Base-by-base conservation (phyloP, 1,140 invertebrate species). In the Venustaconcha ellipsiformis region DNA sequence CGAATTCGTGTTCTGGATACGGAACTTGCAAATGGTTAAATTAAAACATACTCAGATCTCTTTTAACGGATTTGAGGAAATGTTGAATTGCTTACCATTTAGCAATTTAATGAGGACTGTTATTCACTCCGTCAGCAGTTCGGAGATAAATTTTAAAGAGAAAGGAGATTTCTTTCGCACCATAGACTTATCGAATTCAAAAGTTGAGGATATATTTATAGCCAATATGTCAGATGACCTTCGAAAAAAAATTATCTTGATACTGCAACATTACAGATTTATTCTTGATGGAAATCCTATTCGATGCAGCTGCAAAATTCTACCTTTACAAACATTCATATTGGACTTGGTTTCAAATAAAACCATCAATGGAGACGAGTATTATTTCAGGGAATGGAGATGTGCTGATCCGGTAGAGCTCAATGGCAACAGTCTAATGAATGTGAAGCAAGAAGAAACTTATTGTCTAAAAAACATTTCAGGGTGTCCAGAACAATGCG, bases 241-340 rank as follows among this genome's bases (percentile, higher is more conserved):
- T n/a, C 60, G 37, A 11, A 4, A 65, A 56, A 78, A 63, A 57
- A 70, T 23, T n/a, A 48, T 79, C 6, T 62, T 48, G 30, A 15
- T 81, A 20, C 30, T 83, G 23, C 57, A 83, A 23, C 65, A 85
- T 80, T 85, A 80, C 73, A 65, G 79, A 59, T 75, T 85, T 57
- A 64, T 78, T 57, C 26, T 82, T 12, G 70, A 71, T 13, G 72
- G 78, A 8, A 81, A 83, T 67, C 71, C 67, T 0, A 63, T 85
- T 30, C 20, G 64, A 15, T 85, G 84, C 72, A 76, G 84, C 65
- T 85, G 84, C 57, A 77, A 77, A 26, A 80, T 85, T 48, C 73
- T 81, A 14, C 72, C 74, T 13, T 65, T 85, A 17, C 70, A 70
- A 12, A 73, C 75, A 56, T 76, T 76, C 37, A 70, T 84, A 13